A percentile compares a stretch with the other conserved stretches of the same genome.
Evolutionary conservation across 2,797 vertebrate species (phyloP).

Genomic region (Pteropus rufus): DNA sequence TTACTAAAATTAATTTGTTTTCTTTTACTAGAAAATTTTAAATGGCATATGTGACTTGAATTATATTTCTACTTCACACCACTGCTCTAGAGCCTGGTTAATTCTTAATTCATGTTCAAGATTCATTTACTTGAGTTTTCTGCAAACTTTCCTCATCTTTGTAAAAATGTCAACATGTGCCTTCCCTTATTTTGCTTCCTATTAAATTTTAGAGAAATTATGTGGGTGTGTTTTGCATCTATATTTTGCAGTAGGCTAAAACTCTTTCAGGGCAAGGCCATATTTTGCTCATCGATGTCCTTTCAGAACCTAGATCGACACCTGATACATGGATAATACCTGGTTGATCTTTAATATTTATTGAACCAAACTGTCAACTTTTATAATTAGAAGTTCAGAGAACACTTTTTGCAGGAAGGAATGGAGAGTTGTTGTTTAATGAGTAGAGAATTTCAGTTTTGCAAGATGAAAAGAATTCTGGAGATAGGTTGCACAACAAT

Average conservation of each 20-base stretch:
- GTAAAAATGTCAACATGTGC: neutral
- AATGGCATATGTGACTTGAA: neutral
- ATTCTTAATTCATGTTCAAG: neutral
- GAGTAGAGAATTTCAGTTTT: neutral
- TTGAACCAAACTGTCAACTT: neutral
- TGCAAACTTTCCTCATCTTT: neutral
- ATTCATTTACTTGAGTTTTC: neutral
- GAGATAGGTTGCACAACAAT: neutral
- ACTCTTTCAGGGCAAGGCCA: neutral
- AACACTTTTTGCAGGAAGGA: neutral
- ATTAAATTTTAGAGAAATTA: neutral
- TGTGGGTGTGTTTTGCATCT: neutral
- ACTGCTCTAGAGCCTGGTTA: neutral
- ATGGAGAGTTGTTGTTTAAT: neutral
- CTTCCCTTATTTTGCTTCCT: neutral
- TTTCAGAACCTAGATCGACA: neutral
- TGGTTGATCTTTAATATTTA: neutral
- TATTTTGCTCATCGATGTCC: neutral
- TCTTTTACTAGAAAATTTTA: neutral
- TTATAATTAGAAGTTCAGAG: neutral
- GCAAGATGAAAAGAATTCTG: neutral
- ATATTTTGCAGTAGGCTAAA: neutral
- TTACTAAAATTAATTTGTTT: neutral
- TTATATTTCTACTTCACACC: neutral
- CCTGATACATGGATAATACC: neutral